A percentile compares a stretch with the other conserved stretches of the same genome.
Conservation (phyloP, 2,888 invertebrate genomes). For the Dioctria rufipes region DNA sequence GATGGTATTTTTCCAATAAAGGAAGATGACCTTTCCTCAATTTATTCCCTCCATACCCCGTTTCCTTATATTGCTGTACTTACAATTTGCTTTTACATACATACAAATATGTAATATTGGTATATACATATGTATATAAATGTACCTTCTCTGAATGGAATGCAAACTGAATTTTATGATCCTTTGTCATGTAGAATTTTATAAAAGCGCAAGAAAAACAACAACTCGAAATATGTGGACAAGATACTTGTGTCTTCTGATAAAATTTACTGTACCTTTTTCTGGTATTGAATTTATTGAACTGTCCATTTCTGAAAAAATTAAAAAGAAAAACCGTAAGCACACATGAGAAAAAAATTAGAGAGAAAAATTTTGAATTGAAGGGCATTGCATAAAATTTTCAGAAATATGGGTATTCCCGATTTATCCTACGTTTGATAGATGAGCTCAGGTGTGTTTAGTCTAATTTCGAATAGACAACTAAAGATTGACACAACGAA, state of each 20-base stretch:
- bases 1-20: slow-evolving; percentile 51
- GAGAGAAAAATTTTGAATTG: not conserved
- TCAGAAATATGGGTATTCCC: too few relatives aligned
- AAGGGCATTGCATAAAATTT: not conserved
- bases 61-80: not conserved
- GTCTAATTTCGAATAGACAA: too few relatives aligned
- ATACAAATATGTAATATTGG: not conserved
- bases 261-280: slow-evolving; percentile 65
- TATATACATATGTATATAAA: slow-evolving; percentile 49
- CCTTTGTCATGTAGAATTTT: slow-evolving; percentile 21
- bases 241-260: slow-evolving; percentile 58
- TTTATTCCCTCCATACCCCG: not conserved
- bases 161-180: slow-evolving; percentile 26
- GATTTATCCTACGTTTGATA: too few relatives aligned
- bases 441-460: too few relatives aligned
- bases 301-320: slow-evolving; percentile 61
- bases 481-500: too few relatives aligned
- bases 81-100: slow-evolving; percentile 5
- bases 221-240: not conserved
- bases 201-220: not conserved
- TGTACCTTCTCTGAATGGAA: slow-evolving; percentile 68
- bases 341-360: not conserved
- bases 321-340: not conserved
- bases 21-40: slow-evolving; percentile 29
- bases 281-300: slow-evolving; percentile 70